phyloP scores from a whole-genome alignment of 2,888 invertebrate species.

The Papilio protenor region DNA sequence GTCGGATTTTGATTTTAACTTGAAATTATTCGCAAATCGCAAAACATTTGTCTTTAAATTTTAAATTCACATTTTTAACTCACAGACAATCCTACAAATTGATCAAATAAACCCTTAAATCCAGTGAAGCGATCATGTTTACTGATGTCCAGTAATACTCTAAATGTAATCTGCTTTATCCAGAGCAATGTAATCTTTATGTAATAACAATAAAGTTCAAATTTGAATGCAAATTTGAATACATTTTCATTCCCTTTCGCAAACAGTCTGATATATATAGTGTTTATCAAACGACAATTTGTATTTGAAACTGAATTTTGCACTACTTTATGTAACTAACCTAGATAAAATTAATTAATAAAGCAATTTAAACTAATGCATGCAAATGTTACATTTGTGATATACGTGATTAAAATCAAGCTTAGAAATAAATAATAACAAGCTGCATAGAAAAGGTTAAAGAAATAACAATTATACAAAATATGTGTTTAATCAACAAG shows the following conservation, averaged over 20 bases:
- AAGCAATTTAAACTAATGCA: no score
- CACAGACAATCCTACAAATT: neutral
- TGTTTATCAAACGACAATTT: neutral
- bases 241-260: neutral
- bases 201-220: neutral
- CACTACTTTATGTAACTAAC: neutral
- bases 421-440: no score
- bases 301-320: neutral
- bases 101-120: neutral
- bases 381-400: no score
- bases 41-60: no score
- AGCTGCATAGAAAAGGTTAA: no score
- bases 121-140: neutral
- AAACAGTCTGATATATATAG: neutral
- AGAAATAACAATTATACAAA: no score
- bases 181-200: neutral
- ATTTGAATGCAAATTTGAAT: neutral
- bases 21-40: no score
- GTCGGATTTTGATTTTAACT: slow-evolving; percentile 44
- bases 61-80: slow-evolving; percentile 57
- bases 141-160: neutral
- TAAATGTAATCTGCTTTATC: neutral
- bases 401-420: no score
- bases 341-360: neutral
- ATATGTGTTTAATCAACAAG: no score